Evolutionary conservation across 2,797 vertebrate genomes (phyloP), one percentile per base, ranked within the genome.

Genomic region (Erpetoichthys calabaricus): DNA sequence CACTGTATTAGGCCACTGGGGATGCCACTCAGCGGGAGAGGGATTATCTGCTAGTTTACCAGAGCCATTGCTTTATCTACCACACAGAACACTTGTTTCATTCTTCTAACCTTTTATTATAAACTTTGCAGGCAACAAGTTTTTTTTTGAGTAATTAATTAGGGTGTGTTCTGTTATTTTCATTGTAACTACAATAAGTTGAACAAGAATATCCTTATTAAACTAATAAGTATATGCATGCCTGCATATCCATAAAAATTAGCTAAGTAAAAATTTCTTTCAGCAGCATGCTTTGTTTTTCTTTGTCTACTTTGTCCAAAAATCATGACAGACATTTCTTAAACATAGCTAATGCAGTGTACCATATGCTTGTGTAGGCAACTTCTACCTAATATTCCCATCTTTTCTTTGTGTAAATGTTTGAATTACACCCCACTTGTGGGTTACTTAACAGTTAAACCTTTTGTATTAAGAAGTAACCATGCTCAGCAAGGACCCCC

Each of bases 1-100:
- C 76, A 74, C 74, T 68, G 75, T 75, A 78, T 84, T 80, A 82
- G 81, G 81, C 75, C 78, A 84, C 69, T 80, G 75, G 78, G 83
- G 78, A 85, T 82, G 72, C 75, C 73, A 67, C 76, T 69, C 84
- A 82, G 83, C 74, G 47, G 82, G 85, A 73, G 67, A 67, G 75
- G 72, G 81, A 84, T 84, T 83, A 79, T 65, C 70, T 64, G 63
- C 61, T 62, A 66, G 69, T 80, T 78, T 69, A 73, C 79, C 70
- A 74, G 70, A 77, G 75, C 80, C 74, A 74, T 70, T 80, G 80
- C 73, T 82, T 84, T 75, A 76, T 25, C 25, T 73, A 71, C 68
- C 75, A 81, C 78, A 80, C 71, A 70, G 78, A 68, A 75, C 83
- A 83, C 80, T 78, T 70, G 69, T 74, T 73, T 80, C 68, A 64